Percentiles rank a stretch among this genome's conserved stretches.
These are phyloP conservation scores for Cheilinus undulatus DNA, from an alignment of 2,113 vertebrate species.

Conservation along the genomic window DNA sequence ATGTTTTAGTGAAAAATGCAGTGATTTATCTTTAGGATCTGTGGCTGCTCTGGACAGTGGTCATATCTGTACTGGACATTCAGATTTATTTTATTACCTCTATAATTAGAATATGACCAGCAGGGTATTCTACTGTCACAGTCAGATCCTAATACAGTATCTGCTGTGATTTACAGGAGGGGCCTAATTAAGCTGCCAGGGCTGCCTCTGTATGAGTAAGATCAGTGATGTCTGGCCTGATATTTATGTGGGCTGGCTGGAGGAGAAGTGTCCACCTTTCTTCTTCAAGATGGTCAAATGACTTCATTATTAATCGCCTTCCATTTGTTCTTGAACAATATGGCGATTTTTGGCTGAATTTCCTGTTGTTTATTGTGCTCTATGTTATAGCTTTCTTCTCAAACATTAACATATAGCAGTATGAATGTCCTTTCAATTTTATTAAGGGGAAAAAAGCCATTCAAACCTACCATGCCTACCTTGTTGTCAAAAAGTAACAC, in stretches of 20 bases:
- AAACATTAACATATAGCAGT: background rate
- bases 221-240: slow-evolving; percentile 13
- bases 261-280: background rate
- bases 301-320: background rate
- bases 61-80: slow-evolving; percentile 3
- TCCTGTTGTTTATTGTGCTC: background rate
- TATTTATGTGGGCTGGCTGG: background rate
- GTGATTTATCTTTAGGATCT: background rate
- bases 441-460: too few relatives aligned
- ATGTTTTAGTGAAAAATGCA: background rate
- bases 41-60: slow-evolving; percentile 3
- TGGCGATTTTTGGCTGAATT: background rate
- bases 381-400: rapidly evolving
- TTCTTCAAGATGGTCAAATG: background rate
- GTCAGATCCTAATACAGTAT: background rate
- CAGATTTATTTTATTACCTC: slow-evolving; percentile 20
- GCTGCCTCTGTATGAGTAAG: slow-evolving; percentile 4
- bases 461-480: too few relatives aligned
- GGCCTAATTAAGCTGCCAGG: slow-evolving; percentile 30
- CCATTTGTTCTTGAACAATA: background rate
- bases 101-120: slow-evolving; percentile 27
- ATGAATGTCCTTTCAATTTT: too few relatives aligned
- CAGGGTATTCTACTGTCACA: slow-evolving; percentile 6
- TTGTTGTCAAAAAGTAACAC: too few relatives aligned
- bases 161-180: slow-evolving; percentile 17